Percentiles rank a stretch among this genome's conserved stretches.
Conservation (phyloP, 1,140 invertebrate species). For the Drosophila truncata region DNA sequence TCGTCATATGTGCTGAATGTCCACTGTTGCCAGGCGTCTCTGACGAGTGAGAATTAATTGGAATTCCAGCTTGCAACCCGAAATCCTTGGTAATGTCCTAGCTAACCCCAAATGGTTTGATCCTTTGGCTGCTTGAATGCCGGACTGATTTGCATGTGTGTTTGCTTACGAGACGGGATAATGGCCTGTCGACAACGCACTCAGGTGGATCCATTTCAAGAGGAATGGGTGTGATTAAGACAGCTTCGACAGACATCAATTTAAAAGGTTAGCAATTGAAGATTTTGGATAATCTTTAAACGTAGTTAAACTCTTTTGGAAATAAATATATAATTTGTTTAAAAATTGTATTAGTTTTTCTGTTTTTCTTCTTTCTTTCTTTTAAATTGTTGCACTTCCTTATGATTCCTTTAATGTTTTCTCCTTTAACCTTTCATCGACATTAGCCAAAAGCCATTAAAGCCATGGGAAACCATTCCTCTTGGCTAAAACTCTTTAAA, state of each 20-base stretch:
- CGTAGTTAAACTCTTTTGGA: neutral
- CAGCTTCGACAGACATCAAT: conserved; percentile 1
- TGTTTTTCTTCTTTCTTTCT: no score
- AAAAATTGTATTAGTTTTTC: no score
- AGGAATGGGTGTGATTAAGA: neutral
- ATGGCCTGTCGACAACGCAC: conserved; percentile 21
- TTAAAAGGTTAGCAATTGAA: neutral
- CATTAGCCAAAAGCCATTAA: neutral
- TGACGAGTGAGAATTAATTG: conserved; percentile 67
- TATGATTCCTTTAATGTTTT: conserved; percentile 1
- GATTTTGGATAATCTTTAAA: neutral
- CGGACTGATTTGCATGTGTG: conserved; percentile 16
- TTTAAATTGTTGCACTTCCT: no score
- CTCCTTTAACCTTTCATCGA: conserved; percentile 3
- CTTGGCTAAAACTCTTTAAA: conserved; percentile 23
- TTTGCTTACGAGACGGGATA: conserved; percentile 12
- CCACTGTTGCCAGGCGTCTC: conserved; percentile 58
- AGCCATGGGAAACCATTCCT: conserved; percentile 8
- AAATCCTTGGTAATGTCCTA: conserved; percentile 23
- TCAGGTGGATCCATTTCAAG: conserved; percentile 1
- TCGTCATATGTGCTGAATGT: neutral
- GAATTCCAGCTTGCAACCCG: conserved; percentile 55
- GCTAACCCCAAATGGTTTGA: conserved; percentile 2
- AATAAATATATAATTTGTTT: neutral
- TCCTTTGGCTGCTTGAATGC: conserved; percentile 11